phyloP scores from a whole-genome alignment of 2,113 vertebrate species.

The Chloroceryle aenea region DNA sequence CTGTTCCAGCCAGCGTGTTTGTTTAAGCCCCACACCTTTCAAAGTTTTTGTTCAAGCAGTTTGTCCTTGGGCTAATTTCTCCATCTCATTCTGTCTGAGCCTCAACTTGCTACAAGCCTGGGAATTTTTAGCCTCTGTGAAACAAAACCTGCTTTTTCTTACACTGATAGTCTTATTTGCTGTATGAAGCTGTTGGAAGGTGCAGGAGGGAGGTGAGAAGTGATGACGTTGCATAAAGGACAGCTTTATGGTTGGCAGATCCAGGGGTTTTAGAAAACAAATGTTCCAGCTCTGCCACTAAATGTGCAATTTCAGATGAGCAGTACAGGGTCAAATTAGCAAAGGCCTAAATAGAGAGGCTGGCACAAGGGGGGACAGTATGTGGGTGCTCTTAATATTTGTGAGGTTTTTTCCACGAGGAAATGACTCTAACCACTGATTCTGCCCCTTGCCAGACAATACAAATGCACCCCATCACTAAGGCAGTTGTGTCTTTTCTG shows the following conservation, averaged over 20 bases:
- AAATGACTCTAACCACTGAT: not conserved
- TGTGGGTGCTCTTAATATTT: not conserved
- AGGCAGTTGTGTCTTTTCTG: not conserved
- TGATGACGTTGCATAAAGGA: not conserved
- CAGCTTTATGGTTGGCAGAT: not conserved
- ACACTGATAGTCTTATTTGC: not conserved
- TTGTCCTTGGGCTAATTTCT: conserved; percentile 37
- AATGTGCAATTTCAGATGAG: not conserved
- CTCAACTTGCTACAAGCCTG: conserved; percentile 9
- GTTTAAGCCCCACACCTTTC: conserved; percentile 23
- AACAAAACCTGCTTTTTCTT: not conserved
- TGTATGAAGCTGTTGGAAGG: not conserved
- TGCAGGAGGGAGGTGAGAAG: not conserved
- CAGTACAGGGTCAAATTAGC: not conserved
- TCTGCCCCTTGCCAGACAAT: not conserved
- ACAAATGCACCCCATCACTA: accelerated
- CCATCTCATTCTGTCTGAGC: not conserved
- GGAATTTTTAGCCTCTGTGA: not conserved
- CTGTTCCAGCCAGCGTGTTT: not conserved
- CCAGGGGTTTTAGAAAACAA: not conserved
- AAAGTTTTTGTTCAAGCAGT: conserved; percentile 20
- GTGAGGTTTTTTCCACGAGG: not conserved
- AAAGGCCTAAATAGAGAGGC: not conserved
- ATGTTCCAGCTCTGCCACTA: not conserved
- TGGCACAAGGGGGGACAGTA: not conserved